These are phyloP conservation scores for Lithosia quadra DNA, from an alignment of 2,888 invertebrate species.

Conservation along the genomic window DNA sequence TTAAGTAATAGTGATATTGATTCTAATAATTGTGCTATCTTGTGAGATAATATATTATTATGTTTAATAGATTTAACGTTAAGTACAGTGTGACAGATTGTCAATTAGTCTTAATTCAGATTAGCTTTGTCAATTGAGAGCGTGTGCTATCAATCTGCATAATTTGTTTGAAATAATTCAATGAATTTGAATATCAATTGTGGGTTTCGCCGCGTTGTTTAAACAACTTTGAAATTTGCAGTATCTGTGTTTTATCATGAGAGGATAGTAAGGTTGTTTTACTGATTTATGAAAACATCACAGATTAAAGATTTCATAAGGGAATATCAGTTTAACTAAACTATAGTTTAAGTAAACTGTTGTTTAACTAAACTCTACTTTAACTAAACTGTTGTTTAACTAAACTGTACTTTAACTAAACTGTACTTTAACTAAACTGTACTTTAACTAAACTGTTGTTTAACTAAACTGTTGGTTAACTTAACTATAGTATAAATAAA, in stretches of 20 bases:
- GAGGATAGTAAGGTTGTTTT: background rate
- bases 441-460: too few relatives aligned
- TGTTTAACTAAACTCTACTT: too few relatives aligned
- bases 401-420: too few relatives aligned
- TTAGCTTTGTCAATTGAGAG: background rate
- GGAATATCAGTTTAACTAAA: too few relatives aligned
- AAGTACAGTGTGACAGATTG: background rate
- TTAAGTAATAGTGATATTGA: background rate
- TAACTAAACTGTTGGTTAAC: too few relatives aligned
- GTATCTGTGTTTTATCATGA: background rate
- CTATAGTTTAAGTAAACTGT: too few relatives aligned
- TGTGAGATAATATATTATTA: too few relatives aligned
- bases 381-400: too few relatives aligned
- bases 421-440: too few relatives aligned
- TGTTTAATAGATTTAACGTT: background rate
- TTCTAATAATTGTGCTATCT: background rate
- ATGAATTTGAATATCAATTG: background rate
- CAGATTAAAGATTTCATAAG: background rate
- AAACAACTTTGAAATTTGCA: background rate
- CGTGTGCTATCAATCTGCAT: background rate
- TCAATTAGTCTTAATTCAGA: background rate
- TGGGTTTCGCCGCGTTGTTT: background rate
- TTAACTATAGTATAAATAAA: too few relatives aligned
- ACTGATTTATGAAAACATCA: background rate
- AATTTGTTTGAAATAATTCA: slow-evolving; percentile 1